Percentiles rank a stretch among this genome's conserved stretches.
phyloP scores from a whole-genome alignment of 2,113 vertebrate species.

The Sula dactylatra region DNA sequence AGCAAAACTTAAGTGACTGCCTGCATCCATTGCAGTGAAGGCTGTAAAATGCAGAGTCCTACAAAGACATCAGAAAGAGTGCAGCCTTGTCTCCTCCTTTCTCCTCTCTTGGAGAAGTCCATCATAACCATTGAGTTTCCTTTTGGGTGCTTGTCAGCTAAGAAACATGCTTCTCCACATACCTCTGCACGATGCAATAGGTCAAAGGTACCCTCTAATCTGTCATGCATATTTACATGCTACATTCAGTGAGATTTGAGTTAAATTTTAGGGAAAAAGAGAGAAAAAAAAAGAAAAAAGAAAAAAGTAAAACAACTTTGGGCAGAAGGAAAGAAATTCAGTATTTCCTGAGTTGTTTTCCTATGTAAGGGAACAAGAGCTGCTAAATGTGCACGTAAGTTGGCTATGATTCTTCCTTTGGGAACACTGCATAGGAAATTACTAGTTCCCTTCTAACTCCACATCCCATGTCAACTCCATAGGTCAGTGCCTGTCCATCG shows the following conservation, averaged over 20 bases:
- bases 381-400: accelerated
- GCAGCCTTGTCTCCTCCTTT: not conserved
- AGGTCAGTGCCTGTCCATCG: not conserved
- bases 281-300: not conserved
- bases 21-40: not conserved
- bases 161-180: not conserved
- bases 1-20: not conserved
- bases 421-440: not conserved
- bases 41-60: not conserved
- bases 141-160: not conserved
- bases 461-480: not conserved
- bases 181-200: not conserved
- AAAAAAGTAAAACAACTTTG: not conserved
- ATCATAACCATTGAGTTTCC: not conserved
- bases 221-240: accelerated
- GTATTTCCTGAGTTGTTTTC: not conserved
- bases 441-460: not conserved
- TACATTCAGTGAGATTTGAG: not conserved
- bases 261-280: not conserved
- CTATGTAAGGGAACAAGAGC: not conserved
- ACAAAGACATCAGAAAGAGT: not conserved
- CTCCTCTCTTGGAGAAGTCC: not conserved
- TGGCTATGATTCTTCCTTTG: not conserved
- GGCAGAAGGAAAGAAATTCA: not conserved
- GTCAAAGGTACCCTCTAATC: not conserved